Percentiles rank a stretch among this genome's conserved stretches.
These are phyloP conservation scores for Dallia pectoralis DNA, from an alignment of 2,797 vertebrate genomes.

Conservation along the genomic window DNA sequence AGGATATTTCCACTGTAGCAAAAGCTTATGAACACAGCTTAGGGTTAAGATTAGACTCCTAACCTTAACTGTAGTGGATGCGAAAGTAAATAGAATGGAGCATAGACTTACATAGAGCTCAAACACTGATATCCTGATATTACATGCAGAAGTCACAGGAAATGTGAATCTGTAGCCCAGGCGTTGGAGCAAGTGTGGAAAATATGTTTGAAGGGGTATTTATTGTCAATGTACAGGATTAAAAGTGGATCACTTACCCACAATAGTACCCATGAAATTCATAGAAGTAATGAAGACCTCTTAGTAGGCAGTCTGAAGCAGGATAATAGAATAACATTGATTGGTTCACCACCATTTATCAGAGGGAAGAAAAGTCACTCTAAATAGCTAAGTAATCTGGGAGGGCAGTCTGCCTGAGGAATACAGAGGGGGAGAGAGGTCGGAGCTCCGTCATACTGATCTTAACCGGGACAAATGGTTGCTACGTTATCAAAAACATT, in stretches of 20 bases:
- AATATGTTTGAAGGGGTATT: background rate
- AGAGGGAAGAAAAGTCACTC: background rate
- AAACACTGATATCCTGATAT: too few relatives aligned
- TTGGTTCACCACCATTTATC: background rate
- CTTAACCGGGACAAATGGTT: too few relatives aligned
- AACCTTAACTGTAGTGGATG: background rate
- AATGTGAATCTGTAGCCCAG: background rate
- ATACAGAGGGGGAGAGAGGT: background rate
- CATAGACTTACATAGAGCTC: too few relatives aligned
- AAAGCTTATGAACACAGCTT: constrained; percentile 2
- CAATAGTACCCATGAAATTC: background rate
- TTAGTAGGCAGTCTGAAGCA: background rate
- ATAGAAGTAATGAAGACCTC: background rate
- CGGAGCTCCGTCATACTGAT: too few relatives aligned
- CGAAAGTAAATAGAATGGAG: background rate
- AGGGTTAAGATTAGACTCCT: background rate
- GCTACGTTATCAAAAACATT: too few relatives aligned
- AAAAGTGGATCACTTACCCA: background rate
- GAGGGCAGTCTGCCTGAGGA: background rate
- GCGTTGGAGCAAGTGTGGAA: background rate
- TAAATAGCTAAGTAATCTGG: too few relatives aligned
- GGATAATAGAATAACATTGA: background rate
- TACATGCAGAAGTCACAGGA: background rate
- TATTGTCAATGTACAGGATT: background rate
- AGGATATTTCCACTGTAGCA: constrained; percentile 35